These are phyloP conservation scores for Oreochromis spilurus DNA, from an alignment of 2,113 vertebrate species.

Conservation along the genomic window DNA sequence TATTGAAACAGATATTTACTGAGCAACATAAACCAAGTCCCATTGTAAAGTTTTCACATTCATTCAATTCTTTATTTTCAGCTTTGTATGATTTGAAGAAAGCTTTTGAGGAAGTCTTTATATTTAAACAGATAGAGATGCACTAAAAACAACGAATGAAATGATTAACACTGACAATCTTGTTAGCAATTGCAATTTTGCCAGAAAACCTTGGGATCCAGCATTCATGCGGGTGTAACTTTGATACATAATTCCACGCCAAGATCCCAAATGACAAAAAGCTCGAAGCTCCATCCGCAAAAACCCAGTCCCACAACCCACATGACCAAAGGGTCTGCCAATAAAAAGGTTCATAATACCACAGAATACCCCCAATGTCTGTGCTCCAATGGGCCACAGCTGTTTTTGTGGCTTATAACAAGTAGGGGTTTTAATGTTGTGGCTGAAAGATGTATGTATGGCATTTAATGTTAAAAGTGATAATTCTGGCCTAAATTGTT, in stretches of 20 bases:
- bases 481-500: not conserved
- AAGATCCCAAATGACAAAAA: not conserved
- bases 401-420: not conserved
- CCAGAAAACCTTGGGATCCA: not conserved
- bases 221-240: not conserved
- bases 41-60: not conserved
- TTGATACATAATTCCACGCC: not conserved
- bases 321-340: not conserved
- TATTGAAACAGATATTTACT: not conserved
- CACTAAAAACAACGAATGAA: not conserved
- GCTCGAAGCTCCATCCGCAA: fast-evolving
- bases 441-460: not conserved
- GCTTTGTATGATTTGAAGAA: not conserved
- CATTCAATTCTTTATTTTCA: not conserved
- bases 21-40: not conserved
- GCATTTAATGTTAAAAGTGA: not conserved
- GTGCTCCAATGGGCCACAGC: not conserved
- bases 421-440: not conserved
- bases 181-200: not conserved
- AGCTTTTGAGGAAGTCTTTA: not conserved
- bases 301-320: not conserved
- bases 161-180: not conserved
- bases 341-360: not conserved
- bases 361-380: not conserved
- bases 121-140: not conserved